Evolutionary conservation across 2,888 invertebrate genomes (phyloP).

Genomic region (Pycnomerus fuliginosus): DNA sequence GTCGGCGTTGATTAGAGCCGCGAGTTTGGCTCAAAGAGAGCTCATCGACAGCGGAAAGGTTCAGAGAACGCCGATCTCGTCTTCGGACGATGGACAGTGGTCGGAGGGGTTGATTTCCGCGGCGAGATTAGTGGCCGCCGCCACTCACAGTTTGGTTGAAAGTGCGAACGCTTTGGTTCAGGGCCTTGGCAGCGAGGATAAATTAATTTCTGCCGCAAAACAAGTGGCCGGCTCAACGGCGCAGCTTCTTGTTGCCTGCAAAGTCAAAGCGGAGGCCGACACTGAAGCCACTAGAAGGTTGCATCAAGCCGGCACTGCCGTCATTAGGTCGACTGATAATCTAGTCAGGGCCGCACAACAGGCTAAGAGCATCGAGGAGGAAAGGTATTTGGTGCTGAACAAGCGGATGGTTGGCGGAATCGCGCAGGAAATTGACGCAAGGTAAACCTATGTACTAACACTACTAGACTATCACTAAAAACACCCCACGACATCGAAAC

Average conservation of each 20-base stretch:
- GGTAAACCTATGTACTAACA: slow-evolving; percentile 56
- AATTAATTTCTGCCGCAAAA: slow-evolving; percentile 93
- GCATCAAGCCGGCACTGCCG: slow-evolving; percentile 92
- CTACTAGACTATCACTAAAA: too few relatives aligned
- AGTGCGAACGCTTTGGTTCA: slow-evolving; percentile 96
- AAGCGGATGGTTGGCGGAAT: slow-evolving; percentile 94
- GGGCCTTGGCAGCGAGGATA: slow-evolving; percentile 87
- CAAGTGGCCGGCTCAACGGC: slow-evolving; percentile 97
- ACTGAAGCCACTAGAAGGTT: slow-evolving; percentile 90
- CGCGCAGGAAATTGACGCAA: slow-evolving; percentile 92
- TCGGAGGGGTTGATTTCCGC: slow-evolving; percentile 96
- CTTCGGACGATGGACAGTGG: slow-evolving; percentile 97
- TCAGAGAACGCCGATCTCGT: slow-evolving; percentile 75
- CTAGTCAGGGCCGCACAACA: slow-evolving; percentile 92
- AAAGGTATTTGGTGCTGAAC: slow-evolving; percentile 86
- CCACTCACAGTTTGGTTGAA: slow-evolving; percentile 96
- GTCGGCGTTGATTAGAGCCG: slow-evolving; percentile 93
- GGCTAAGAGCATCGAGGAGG: slow-evolving; percentile 89
- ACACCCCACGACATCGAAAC: too few relatives aligned
- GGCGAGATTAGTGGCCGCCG: slow-evolving; percentile 93
- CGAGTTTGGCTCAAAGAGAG: slow-evolving; percentile 95
- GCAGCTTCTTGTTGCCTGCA: slow-evolving; percentile 95
- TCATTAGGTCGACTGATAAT: slow-evolving; percentile 97
- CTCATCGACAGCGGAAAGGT: slow-evolving; percentile 91
- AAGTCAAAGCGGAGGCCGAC: slow-evolving; percentile 97